Percentiles rank a stretch among this genome's conserved stretches.
Conservation (phyloP, 2,888 invertebrate genomes). For the Unio delphinus region DNA sequence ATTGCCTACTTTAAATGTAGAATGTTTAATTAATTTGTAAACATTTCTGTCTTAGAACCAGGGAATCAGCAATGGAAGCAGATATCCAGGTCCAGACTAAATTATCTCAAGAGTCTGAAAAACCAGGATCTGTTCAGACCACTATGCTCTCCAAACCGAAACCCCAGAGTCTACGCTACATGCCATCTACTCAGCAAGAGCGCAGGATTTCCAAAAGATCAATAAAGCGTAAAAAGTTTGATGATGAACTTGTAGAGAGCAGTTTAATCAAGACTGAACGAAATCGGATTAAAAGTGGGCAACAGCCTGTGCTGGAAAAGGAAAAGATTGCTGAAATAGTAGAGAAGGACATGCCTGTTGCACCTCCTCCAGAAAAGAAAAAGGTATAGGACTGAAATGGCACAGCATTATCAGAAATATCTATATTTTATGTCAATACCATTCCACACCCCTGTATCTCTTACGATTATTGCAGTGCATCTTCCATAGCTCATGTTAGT, state of each 20-base stretch:
- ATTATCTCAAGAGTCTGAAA: background rate
- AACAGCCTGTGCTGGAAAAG: constrained; percentile 23
- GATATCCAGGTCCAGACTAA: constrained; percentile 4
- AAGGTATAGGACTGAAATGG: constrained; percentile 17
- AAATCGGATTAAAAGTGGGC: too few species aligned
- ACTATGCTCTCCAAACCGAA: background rate
- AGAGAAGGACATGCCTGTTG: constrained; percentile 43
- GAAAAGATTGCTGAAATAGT: constrained; percentile 33
- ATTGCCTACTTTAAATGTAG: too few species aligned
- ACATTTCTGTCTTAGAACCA: too few species aligned
- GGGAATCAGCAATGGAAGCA: constrained; percentile 4
- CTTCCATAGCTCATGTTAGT: too few species aligned
- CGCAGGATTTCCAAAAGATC: constrained; percentile 87
- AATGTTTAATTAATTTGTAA: too few species aligned
- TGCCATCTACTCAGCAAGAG: constrained; percentile 25
- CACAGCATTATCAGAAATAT: too few species aligned
- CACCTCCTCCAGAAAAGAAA: constrained; percentile 77
- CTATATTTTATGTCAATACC: too few species aligned
- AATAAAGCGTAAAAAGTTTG: constrained; percentile 95
- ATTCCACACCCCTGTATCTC: too few species aligned
- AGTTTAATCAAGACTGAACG: constrained; percentile 77
- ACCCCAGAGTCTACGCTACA: constrained; percentile 15
- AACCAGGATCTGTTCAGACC: background rate
- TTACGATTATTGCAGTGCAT: too few species aligned
- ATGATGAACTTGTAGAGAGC: constrained; percentile 96